phyloP scores from a whole-genome alignment of 1,140 invertebrate genomes.

The Pseudoatta argentina region DNA sequence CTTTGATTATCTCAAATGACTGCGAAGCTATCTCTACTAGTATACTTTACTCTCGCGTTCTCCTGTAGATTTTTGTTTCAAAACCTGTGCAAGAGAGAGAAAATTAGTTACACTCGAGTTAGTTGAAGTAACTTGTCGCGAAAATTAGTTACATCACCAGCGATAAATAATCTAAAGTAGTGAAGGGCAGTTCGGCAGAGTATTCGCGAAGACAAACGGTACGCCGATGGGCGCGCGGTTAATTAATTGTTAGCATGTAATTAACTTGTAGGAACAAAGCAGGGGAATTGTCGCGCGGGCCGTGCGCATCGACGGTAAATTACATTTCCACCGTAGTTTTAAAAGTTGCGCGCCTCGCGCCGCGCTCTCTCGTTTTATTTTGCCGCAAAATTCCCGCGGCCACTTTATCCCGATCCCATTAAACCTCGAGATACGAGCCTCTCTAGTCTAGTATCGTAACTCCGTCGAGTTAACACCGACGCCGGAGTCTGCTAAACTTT shows the following conservation, averaged over 20 bases:
- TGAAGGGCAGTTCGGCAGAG: neutral
- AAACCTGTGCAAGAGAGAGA: neutral
- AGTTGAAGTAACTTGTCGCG: constrained; percentile 8
- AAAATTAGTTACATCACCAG: constrained; percentile 15
- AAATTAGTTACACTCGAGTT: constrained; percentile 22
- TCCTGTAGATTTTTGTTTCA: constrained; percentile 4
- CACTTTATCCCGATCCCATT: constrained; percentile 58
- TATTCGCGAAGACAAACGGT: constrained; percentile 42
- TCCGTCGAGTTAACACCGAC: constrained; percentile 45
- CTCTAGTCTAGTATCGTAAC: constrained; percentile 49
- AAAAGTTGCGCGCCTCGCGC: constrained; percentile 44
- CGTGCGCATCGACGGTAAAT: constrained; percentile 49
- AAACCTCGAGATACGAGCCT: constrained; percentile 55
- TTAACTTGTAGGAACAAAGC: constrained; percentile 56
- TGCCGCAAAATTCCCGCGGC: constrained; percentile 49
- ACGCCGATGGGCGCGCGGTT: constrained; percentile 43
- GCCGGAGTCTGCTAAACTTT: constrained; percentile 38
- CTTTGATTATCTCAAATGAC: neutral
- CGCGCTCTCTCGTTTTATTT: constrained; percentile 60
- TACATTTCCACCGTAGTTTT: constrained; percentile 58
- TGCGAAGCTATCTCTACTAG: neutral
- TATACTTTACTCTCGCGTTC: neutral
- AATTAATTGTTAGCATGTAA: constrained; percentile 61
- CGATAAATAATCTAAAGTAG: constrained; percentile 32
- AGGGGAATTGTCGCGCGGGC: constrained; percentile 40